A percentile compares a stretch with the other conserved stretches of the same genome.
These are phyloP conservation scores for Cephonodes hylas DNA, from an alignment of 2,888 invertebrate genomes.

Conservation along the genomic window DNA sequence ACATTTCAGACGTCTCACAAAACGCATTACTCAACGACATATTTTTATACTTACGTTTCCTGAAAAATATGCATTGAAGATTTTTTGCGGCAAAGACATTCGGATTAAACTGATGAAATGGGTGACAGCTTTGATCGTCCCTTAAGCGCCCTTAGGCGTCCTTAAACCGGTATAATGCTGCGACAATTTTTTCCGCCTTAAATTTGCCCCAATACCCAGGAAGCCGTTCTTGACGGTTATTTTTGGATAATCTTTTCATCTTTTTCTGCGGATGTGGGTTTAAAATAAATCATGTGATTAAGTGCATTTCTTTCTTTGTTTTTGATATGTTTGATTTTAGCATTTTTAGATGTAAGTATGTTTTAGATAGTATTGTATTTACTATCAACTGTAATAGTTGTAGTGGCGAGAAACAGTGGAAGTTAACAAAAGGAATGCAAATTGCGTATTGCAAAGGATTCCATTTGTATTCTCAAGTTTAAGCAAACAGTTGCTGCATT, in stretches of 20 bases:
- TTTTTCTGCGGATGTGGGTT: not conserved
- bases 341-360: not conserved
- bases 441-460: too few species aligned
- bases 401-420: too few species aligned
- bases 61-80: not conserved
- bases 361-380: too few species aligned
- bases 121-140: slow-evolving; percentile 9
- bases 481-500: too few species aligned
- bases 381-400: too few species aligned
- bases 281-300: not conserved
- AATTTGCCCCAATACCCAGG: not conserved
- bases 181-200: not conserved
- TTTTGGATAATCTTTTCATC: not conserved
- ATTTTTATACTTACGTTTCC: not conserved
- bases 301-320: not conserved
- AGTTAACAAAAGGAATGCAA: too few species aligned
- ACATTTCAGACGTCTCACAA: too few species aligned
- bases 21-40: not conserved
- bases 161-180: slow-evolving; percentile 4
- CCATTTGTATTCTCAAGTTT: too few species aligned
- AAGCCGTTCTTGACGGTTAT: not conserved
- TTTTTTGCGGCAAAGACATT: not conserved
- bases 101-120: slow-evolving; percentile 9
- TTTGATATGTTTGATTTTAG: not conserved
- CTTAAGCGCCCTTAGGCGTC: slow-evolving; percentile 1